Base-by-base conservation (phyloP, 2,888 invertebrate genomes). In the Ditula angustiorana region DNA sequence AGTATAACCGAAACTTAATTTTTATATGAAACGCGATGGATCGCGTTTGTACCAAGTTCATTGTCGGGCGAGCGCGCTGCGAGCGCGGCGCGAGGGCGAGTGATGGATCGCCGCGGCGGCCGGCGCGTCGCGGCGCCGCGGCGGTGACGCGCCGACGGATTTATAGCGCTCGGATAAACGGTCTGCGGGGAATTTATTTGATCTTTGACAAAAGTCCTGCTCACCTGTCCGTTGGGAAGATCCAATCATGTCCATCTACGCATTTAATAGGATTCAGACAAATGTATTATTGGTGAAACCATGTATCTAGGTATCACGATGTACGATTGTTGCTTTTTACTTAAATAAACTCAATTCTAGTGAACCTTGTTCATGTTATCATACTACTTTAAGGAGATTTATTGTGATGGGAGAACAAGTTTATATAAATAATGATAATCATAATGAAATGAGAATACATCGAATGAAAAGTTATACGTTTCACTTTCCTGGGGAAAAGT, bases 161-260 rank as follows among this genome's bases (percentile, higher is more conserved):
- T 52, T 60, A 60, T 44, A 11, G 37, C n/a, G 11, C 24, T 1
- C 23, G 57, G 35, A 26, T 24, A 55, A 55, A 24, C 56, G 44
- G 8, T 8, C 44, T 4, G 49, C 28, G 13, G 49, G 13, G 35
- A 23, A 60, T 52, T 52, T 21, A 50, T 60, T 21, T 21, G 52
- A 60, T 26, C 21, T 30, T 23, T 23, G 41, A 41, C 60, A 30
- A 50, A 28, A 28, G 16, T 7, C 7, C 16, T 1, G 19, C 30
- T 24, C 10, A 52, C 60, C 47, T 58, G 57, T 33, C 46, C 23
- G 19, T 3, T 16, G 28, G n/a, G 19, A 28, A 8, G 37, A 41
- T 8, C 5, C 41, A 24, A 41, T 50, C 59, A 50, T 24, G 37
- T 35, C 19, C 11, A 21, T 26, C 7, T 24, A 13, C 11, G 11